These are phyloP conservation scores for Ceratothoa steindachneri DNA, from an alignment of 2,888 invertebrate genomes.

Conservation along the genomic window DNA sequence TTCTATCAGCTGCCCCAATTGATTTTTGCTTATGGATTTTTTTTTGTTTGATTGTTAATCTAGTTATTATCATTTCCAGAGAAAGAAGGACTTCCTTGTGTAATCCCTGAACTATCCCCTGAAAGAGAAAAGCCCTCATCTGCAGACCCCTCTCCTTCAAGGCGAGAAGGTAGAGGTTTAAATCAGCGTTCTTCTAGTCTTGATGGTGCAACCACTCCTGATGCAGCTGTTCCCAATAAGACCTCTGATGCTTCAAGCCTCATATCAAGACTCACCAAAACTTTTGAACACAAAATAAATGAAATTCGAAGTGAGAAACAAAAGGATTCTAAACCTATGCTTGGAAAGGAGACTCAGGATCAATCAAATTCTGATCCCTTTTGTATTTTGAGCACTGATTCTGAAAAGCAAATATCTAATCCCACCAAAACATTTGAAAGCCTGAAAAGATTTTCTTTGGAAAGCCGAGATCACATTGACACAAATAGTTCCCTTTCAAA, in stretches of 20 bases:
- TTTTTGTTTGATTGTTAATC: no score
- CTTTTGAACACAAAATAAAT: constrained; percentile 70
- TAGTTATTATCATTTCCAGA: not conserved
- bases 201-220: not conserved
- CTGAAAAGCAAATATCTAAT: not conserved
- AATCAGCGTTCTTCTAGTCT: not conserved
- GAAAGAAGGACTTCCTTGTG: not conserved
- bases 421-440: not conserved
- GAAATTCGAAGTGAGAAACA: constrained; percentile 63
- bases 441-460: constrained; percentile 16
- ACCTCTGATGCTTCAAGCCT: constrained; percentile 19
- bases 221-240: not conserved
- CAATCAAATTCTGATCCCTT: not conserved
- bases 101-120: not conserved
- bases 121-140: not conserved
- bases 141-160: not conserved
- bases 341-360: constrained; percentile 18
- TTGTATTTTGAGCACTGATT: not conserved
- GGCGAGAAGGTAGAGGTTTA: not conserved
- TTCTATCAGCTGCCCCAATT: no score
- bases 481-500: constrained; percentile 28
- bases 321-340: constrained; percentile 23
- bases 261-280: constrained; percentile 60
- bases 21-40: no score
- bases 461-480: not conserved